Evolutionary conservation across 2,797 vertebrate species (phyloP).

Genomic region (Rhodeus uyekii): DNA sequence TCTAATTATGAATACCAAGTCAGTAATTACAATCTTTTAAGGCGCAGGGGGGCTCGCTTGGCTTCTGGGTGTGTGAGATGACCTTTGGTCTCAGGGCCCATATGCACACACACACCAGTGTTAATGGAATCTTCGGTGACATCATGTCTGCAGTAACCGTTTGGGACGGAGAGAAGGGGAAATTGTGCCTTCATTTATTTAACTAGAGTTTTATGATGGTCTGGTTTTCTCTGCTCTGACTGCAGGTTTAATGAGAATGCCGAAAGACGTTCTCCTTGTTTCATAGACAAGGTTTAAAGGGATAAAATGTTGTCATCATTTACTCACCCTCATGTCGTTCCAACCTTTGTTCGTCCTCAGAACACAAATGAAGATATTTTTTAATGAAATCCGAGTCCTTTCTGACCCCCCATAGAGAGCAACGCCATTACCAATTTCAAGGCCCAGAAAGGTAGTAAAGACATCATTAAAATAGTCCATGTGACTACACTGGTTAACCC

Average conservation of each 20-base stretch:
- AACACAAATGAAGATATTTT: too few relatives aligned
- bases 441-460: too few relatives aligned
- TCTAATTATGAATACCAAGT: not conserved
- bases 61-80: conserved; percentile 22
- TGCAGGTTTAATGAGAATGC: not conserved
- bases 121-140: conserved; percentile 19
- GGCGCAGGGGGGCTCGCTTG: not conserved
- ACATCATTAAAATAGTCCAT: too few relatives aligned
- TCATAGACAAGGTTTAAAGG: too few relatives aligned
- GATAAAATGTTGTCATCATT: too few relatives aligned
- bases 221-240: not conserved
- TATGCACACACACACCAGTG: too few relatives aligned
- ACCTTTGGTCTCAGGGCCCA: conserved; percentile 24
- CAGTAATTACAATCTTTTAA: not conserved
- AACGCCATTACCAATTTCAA: too few relatives aligned
- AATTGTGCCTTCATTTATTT: conserved; percentile 11
- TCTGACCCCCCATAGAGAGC: too few relatives aligned
- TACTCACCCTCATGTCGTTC: too few relatives aligned
- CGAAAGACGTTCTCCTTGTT: not conserved
- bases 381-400: too few relatives aligned
- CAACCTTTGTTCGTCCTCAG: too few relatives aligned
- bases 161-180: conserved; percentile 20
- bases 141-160: conserved; percentile 7
- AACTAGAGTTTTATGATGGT: not conserved
- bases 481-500: too few relatives aligned